Base-by-base conservation (phyloP, 2,113 vertebrate species). In the Ammodytes dubius region DNA sequence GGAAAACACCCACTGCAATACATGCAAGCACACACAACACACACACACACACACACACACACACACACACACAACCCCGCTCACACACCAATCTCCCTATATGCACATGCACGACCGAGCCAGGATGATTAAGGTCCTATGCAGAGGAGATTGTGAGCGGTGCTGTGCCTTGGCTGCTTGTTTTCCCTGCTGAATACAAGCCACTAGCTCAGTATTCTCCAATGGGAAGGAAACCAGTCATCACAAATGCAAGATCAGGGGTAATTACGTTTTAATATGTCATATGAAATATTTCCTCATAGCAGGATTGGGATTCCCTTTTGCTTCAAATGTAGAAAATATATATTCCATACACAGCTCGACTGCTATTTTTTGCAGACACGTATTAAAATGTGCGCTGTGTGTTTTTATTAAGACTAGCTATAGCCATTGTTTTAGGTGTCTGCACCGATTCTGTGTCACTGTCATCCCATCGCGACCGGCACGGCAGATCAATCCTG, bases 41-140 rank as follows among this genome's bases (percentile, higher is more conserved):
- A 65, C 52, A 63, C 63, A 47, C 65, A 83, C 87, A 79, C 73
- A 84, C 83, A 81, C 40, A 46, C 81, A 81, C 46, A 63, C 70
- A 65, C 52, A 63, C 19, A 57, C 79, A 74, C 72, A 37, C 77
- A 77, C 79, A 77, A 77, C 65, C 78, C 52, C 63, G 81, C 86
- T 70, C 87, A 77, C 70, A 74, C 82, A 92, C 87, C 91, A 85
- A 92, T 93, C 86, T 93, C 82, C 89, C 79, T 87, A 90, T 91
- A 92, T 93, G 85, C 89, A 91, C 91, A 89, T 80, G 87, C 87
- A 90, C 88, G n/a, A 79, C 66, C 11, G 80, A 81, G 84, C 77
- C 73, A 15, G 82, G 86, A 95, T 91, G 92, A 94, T 94, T 93
- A 94, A 94, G 91, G 89, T 89, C 87, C 91, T 88, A 87, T 90